phyloP scores from a whole-genome alignment of 2,888 invertebrate genomes.

The Cinara cedri region DNA sequence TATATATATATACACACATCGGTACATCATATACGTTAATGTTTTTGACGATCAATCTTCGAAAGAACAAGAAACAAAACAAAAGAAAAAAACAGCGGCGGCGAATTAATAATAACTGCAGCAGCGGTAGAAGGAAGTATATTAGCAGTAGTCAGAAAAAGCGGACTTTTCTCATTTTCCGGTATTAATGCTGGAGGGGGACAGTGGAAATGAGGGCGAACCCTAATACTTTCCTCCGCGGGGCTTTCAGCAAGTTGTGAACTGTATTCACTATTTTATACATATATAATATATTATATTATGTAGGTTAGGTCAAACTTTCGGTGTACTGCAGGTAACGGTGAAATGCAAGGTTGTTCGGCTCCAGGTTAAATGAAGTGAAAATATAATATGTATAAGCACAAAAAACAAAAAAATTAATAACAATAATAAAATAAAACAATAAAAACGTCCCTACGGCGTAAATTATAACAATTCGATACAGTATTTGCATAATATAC shows the following conservation, averaged over 20 bases:
- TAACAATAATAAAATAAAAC: too few species aligned
- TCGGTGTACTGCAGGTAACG: neutral
- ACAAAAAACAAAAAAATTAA: too few species aligned
- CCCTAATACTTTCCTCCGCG: neutral
- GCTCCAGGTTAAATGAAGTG: neutral
- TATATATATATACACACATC: too few species aligned
- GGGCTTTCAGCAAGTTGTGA: neutral
- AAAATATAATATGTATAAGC: too few species aligned
- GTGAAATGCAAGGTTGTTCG: neutral
- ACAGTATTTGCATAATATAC: too few species aligned
- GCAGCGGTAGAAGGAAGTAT: neutral
- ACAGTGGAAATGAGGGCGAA: neutral
- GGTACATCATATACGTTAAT: neutral
- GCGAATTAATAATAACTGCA: neutral
- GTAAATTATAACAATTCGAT: too few species aligned
- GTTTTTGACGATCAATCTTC: neutral
- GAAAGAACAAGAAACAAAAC: neutral
- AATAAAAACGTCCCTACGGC: too few species aligned
- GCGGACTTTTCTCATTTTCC: slow-evolving; percentile 27
- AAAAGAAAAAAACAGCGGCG: neutral
- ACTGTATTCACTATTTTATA: neutral
- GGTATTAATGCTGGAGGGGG: neutral
- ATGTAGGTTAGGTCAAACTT: slow-evolving; percentile 1
- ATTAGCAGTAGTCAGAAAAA: neutral
- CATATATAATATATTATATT: neutral